These are phyloP conservation scores for Luehdorfia chinensis DNA, from an alignment of 1,140 invertebrate genomes.

Conservation along the genomic window DNA sequence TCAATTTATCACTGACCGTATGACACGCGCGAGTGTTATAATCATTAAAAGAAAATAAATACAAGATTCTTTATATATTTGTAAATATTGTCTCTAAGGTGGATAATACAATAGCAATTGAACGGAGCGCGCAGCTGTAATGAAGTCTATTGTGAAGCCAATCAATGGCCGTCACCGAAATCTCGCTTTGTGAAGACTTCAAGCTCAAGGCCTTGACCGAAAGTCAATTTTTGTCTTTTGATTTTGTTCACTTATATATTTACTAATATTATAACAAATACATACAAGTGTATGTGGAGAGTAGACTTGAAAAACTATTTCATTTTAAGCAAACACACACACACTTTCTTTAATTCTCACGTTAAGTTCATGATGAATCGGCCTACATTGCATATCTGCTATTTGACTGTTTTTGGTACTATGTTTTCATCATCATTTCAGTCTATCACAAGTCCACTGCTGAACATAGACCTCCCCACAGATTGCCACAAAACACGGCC, in stretches of 20 bases:
- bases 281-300: too few species aligned
- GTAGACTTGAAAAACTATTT: not conserved
- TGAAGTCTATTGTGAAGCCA: constrained; percentile 31
- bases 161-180: constrained; percentile 26
- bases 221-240: not conserved
- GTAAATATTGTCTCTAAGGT: not conserved
- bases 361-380: too few species aligned
- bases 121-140: constrained; percentile 14
- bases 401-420: too few species aligned
- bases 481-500: too few species aligned
- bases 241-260: too few species aligned
- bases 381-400: too few species aligned
- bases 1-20: constrained; percentile 11
- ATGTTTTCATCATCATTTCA: too few species aligned
- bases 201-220: constrained; percentile 11
- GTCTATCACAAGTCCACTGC: too few species aligned
- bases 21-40: not conserved
- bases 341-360: too few species aligned
- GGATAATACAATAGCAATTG: not conserved
- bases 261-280: too few species aligned
- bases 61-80: not conserved
- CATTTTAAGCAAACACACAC: not conserved
- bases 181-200: constrained; percentile 11
- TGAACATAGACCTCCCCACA: too few species aligned
- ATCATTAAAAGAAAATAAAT: constrained; percentile 5